A percentile compares a stretch with the other conserved stretches of the same genome.
phyloP scores from a whole-genome alignment of 2,113 vertebrate genomes.

The Rhinolophus sinicus region DNA sequence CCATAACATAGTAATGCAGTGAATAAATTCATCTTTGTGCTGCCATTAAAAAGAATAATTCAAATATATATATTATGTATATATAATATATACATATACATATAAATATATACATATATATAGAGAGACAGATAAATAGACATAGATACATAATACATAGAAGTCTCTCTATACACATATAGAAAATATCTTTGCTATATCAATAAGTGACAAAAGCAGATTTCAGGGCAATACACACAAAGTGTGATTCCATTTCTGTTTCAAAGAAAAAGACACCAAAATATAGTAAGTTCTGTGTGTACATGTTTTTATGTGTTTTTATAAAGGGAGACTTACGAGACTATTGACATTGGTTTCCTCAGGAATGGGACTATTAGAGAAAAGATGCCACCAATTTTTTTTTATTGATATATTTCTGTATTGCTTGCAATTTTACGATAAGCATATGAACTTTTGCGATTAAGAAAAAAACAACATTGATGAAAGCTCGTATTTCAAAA shows the following conservation, averaged over 20 bases:
- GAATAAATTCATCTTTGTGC: neutral
- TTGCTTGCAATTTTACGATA: neutral
- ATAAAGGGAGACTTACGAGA: neutral
- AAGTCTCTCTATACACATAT: neutral
- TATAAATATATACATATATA: no score
- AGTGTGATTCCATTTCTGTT: neutral
- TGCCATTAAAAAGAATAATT: neutral
- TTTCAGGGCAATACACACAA: neutral
- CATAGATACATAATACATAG: no score
- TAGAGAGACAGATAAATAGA: no score
- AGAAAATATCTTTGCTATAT: neutral
- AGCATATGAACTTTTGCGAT: neutral
- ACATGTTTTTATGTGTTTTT: neutral
- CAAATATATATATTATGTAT: neutral
- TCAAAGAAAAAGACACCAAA: neutral
- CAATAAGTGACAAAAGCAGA: neutral
- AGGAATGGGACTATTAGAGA: neutral
- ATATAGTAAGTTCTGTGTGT: neutral
- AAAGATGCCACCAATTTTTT: neutral
- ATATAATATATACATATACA: no score
- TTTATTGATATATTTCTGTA: neutral
- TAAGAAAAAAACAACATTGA: neutral
- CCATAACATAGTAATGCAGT: neutral
- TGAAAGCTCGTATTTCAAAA: neutral
- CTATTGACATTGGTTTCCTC: neutral